A percentile compares a stretch with the other conserved stretches of the same genome.
Conservation (phyloP, 2,797 vertebrate species). For the Chaunax sp. region DNA sequence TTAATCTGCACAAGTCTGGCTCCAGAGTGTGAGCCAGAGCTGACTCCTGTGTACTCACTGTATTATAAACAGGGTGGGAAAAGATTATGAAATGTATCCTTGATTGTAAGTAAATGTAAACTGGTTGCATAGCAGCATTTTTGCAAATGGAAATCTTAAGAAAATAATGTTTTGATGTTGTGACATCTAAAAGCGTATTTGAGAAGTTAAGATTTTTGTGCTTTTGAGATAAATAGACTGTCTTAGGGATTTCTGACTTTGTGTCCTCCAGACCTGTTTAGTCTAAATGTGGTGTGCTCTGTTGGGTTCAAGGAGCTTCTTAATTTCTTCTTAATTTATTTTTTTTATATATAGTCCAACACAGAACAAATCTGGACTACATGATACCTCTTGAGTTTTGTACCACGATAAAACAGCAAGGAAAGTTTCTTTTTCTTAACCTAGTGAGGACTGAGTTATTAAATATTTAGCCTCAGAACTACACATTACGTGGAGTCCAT, state of each 20-base stretch:
- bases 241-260: conserved; percentile 15
- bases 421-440: conserved; percentile 7
- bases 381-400: conserved; percentile 23
- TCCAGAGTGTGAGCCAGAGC: conserved; percentile 12
- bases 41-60: conserved; percentile 20
- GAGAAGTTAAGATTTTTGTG: background rate
- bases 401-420: background rate
- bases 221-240: background rate
- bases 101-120: conserved; percentile 18
- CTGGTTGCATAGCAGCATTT: conserved; percentile 18
- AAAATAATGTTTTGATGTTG: background rate
- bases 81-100: conserved; percentile 27
- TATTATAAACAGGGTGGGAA: conserved; percentile 53
- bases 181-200: background rate
- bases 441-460: conserved; percentile 18
- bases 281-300: conserved; percentile 1
- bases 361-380: conserved; percentile 7
- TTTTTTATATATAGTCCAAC: background rate
- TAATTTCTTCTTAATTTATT: conserved; percentile 5
- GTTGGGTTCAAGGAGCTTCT: conserved; percentile 2
- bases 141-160: background rate
- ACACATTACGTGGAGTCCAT: conserved; percentile 9
- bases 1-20: conserved; percentile 25
- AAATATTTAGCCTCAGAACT: conserved; percentile 52
- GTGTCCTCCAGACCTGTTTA: conserved; percentile 16